phyloP scores from a whole-genome alignment of 2,888 invertebrate species.

The Megaustenia siamemsis region DNA sequence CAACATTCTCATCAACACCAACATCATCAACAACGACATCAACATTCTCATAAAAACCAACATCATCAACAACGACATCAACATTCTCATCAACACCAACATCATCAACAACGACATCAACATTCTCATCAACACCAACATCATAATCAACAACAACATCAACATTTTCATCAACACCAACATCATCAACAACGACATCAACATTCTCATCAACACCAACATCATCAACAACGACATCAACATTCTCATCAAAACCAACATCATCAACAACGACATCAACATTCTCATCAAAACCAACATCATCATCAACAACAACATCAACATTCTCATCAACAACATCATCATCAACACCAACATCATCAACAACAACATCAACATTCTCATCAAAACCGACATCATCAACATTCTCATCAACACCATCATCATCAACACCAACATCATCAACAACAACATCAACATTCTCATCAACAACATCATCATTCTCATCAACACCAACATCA shows the following conservation, averaged over 20 bases:
- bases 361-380: neutral
- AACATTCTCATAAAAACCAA: neutral
- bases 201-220: neutral
- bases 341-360: neutral
- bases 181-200: neutral
- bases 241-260: neutral
- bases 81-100: neutral
- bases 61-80: neutral
- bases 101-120: neutral
- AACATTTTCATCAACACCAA: too few relatives aligned
- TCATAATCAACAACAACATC: too few relatives aligned
- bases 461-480: neutral
- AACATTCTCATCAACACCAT: neutral
- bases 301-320: neutral
- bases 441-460: neutral
- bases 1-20: too few relatives aligned
- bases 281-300: too few relatives aligned
- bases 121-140: neutral
- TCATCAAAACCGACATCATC: neutral
- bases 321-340: neutral
- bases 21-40: neutral
- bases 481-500: neutral
- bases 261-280: neutral
- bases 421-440: neutral
- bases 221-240: neutral